These are phyloP conservation scores for Coptodon bakossiorum DNA, from an alignment of 2,113 vertebrate genomes.

Conservation along the genomic window DNA sequence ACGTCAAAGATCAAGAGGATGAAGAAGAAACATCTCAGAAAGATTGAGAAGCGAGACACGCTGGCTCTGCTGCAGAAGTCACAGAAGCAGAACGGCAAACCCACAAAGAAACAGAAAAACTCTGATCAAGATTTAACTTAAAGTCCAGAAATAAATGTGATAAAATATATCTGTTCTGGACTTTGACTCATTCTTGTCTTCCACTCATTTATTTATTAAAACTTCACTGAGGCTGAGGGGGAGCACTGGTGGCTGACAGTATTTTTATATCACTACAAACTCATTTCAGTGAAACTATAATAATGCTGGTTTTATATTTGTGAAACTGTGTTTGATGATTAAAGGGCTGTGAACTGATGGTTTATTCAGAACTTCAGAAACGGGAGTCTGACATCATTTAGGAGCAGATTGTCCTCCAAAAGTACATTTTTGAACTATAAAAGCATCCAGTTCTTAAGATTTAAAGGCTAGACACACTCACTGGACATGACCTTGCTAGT, in stretches of 20 bases:
- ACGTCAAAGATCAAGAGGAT: conserved; percentile 87
- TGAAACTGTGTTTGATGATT: not conserved
- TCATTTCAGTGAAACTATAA: not conserved
- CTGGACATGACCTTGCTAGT: not conserved
- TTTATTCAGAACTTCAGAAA: not conserved
- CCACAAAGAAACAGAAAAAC: conserved; percentile 6
- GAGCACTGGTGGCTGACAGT: not conserved
- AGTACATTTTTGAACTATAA: not conserved
- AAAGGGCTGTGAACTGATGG: not conserved
- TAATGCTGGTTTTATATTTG: not conserved
- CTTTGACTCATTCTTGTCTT: not conserved
- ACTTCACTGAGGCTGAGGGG: not conserved
- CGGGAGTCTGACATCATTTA: not conserved
- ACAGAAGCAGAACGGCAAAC: conserved; percentile 37
- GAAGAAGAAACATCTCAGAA: conserved; percentile 88
- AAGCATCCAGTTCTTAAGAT: not conserved
- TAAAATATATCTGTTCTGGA: not conserved
- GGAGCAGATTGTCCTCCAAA: not conserved
- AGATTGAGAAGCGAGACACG: conserved; percentile 86
- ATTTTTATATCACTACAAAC: not conserved
- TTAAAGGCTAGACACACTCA: not conserved
- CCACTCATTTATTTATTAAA: not conserved
- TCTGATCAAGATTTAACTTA: not conserved
- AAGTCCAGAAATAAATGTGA: not conserved
- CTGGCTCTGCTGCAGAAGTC: conserved; percentile 76